Conservation (phyloP, 2,113 vertebrate genomes). For the Sorex fumeus region DNA sequence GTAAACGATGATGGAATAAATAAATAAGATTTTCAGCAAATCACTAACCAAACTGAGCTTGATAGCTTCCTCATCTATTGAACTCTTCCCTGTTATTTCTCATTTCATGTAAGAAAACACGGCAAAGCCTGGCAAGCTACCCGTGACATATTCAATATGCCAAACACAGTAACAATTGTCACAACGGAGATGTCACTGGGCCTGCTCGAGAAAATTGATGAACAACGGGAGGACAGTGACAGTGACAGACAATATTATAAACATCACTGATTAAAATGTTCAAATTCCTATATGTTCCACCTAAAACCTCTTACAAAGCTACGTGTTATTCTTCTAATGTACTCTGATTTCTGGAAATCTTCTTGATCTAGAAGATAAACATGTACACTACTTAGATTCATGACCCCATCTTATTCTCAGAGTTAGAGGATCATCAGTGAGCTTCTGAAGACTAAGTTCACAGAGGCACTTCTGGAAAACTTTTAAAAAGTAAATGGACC, state of each 20-base stretch:
- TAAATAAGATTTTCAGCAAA: background rate
- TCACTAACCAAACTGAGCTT: conserved; percentile 12
- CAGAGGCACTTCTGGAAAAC: background rate
- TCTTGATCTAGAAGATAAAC: background rate
- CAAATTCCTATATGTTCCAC: background rate
- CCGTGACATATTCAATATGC: too few relatives aligned
- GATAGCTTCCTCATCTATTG: background rate
- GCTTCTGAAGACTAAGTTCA: background rate
- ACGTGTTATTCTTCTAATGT: background rate
- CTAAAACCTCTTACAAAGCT: conserved; percentile 1
- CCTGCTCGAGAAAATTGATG: too few relatives aligned
- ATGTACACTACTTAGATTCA: background rate
- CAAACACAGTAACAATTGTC: too few relatives aligned
- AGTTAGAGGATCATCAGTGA: background rate
- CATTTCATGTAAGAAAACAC: background rate
- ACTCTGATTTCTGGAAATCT: background rate
- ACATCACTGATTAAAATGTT: background rate
- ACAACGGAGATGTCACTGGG: too few relatives aligned
- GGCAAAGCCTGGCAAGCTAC: too few relatives aligned
- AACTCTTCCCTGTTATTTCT: background rate
- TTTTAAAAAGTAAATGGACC: background rate
- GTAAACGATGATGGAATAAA: background rate
- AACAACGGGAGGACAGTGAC: too few relatives aligned
- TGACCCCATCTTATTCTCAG: background rate
- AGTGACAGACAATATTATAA: too few relatives aligned